A percentile compares a stretch with the other conserved stretches of the same genome.
Evolutionary conservation across 2,113 vertebrate genomes (phyloP).

Genomic region (Prionailurus bengalensis): DNA sequence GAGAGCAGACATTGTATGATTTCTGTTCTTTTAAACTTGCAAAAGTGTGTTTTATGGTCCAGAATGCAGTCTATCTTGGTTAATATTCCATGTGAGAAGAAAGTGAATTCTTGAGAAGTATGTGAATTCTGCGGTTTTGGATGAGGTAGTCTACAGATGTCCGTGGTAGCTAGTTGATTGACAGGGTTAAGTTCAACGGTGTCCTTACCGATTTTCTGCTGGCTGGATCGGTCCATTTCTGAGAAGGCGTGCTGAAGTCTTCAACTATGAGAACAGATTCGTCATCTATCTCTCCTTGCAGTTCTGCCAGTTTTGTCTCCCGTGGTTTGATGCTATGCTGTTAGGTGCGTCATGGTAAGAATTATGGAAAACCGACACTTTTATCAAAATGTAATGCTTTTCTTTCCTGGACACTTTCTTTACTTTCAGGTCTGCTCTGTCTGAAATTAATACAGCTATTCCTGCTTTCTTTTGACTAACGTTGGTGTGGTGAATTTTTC

Average conservation of each 20-base stretch:
- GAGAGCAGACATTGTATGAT: neutral
- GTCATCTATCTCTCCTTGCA: neutral
- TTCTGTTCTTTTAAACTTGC: neutral
- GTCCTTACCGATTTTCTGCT: neutral
- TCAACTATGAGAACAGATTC: neutral
- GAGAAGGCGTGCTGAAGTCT: neutral
- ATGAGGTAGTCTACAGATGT: neutral
- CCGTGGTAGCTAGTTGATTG: neutral
- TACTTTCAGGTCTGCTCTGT: too few relatives aligned
- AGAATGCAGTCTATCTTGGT: neutral
- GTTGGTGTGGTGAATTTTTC: too few relatives aligned
- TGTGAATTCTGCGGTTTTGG: neutral
- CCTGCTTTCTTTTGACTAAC: too few relatives aligned
- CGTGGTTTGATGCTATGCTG: too few relatives aligned
- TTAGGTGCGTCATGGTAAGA: too few relatives aligned
- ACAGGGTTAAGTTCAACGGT: neutral
- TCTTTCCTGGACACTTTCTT: too few relatives aligned
- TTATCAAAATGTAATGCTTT: too few relatives aligned
- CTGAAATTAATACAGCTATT: too few relatives aligned
- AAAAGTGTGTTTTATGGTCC: neutral
- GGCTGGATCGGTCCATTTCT: neutral
- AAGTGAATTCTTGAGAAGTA: too few relatives aligned
- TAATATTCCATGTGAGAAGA: neutral
- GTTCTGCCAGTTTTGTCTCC: neutral
- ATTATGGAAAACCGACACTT: too few relatives aligned